Conservation (phyloP, 1,140 invertebrate species). For the Heliconius nattereri region DNA sequence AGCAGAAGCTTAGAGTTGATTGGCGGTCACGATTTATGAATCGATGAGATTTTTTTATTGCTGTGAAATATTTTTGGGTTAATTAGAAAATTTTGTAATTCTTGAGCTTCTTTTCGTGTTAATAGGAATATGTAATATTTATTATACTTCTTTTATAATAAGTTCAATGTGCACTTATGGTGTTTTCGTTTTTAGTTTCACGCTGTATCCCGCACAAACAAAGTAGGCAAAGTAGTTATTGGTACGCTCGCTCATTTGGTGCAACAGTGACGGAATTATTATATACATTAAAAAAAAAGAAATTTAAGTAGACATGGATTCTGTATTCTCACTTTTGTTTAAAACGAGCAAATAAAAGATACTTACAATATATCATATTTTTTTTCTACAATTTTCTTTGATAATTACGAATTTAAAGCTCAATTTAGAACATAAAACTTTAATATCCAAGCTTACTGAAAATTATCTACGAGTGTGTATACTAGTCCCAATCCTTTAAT, state of each 20-base stretch:
- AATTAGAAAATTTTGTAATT: constrained; percentile 12
- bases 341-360: too few species aligned
- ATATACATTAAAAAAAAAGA: too few species aligned
- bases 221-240: too few species aligned
- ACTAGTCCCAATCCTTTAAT: constrained; percentile 25
- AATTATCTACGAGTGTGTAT: background rate
- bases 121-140: too few species aligned
- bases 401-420: background rate
- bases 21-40: constrained; percentile 36
- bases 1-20: constrained; percentile 43
- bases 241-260: too few species aligned
- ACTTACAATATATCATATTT: too few species aligned
- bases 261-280: too few species aligned
- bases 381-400: background rate
- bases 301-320: too few species aligned
- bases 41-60: constrained; percentile 26
- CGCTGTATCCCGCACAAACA: too few species aligned
- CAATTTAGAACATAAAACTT: background rate
- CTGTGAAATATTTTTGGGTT: constrained; percentile 38
- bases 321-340: too few species aligned
- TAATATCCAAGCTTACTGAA: background rate
- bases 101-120: background rate
- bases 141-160: background rate
- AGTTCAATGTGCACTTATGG: background rate
- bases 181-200: too few species aligned